Base-by-base conservation (phyloP, 1,140 invertebrate genomes). In the Cardiocondyla obscurior region DNA sequence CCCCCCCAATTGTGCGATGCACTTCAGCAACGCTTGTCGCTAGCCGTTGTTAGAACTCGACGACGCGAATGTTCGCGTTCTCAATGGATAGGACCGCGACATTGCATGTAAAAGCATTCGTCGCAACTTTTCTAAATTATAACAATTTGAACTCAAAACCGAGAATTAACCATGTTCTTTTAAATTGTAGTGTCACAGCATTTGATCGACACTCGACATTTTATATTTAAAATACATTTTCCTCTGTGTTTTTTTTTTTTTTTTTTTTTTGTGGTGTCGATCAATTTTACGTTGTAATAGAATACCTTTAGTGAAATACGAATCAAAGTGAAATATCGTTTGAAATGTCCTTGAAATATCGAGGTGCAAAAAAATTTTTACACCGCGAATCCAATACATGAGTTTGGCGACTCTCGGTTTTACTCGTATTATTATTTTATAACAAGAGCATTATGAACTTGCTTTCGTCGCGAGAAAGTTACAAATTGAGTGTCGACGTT, bases 1-100 rank as follows among this genome's bases (percentile, higher is more conserved):
- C n/a, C 44, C 49, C 77, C 28, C 25, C 53, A 86, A 74, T 67
- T 55, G 57, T 55, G 49, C 25, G 25, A 7, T 25, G 33, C 57
- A 73, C 39, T 60, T 22, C 28, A 16, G 16, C 67, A 49, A 39
- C 42, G 44, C 28, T 49, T 30, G 25, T 51, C 42, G 55, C 28
- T 81, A 82, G 77, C 53, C 81, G 72, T 77, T 77, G 65, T 77
- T 73, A 28, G 5, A 25, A 55, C n/a, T 55, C 22, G 42, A 74
- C 69, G 70, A 60, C 57, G 53, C 28, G 30, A 76, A 82, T 57
- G 39, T 44, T 76, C 53, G 64, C 51, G 57, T 83, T 49, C 57
- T 30, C 22, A 39, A 49, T 30, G 10, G 0, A 6, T 3, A 1
- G 36, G 5, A 30, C 16, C 33, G 8, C 42, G 25, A 25, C 22